Conservation (phyloP, 2,113 vertebrate species). For the Todiramphus saurophagus region DNA sequence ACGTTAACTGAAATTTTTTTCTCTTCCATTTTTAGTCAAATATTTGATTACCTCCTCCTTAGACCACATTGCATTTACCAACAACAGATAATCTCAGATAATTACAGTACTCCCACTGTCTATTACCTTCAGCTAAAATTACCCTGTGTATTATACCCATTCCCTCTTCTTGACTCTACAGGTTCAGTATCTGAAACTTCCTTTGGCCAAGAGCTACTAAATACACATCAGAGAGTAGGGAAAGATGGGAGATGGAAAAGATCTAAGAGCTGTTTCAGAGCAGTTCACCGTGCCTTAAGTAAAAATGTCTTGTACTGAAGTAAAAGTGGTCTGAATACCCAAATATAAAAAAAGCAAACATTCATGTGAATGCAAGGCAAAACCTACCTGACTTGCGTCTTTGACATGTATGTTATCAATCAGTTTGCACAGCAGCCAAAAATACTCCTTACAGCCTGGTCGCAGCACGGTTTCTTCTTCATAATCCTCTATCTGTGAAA, state of each 20-base stretch:
- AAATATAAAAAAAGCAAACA: neutral
- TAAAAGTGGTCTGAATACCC: neutral
- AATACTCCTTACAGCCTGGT: constrained; percentile 97
- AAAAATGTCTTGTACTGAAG: neutral
- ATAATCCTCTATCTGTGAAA: constrained; percentile 91
- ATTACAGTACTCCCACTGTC: neutral
- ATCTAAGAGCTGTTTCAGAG: neutral
- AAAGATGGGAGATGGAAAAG: neutral
- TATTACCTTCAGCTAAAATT: neutral
- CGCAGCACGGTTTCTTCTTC: constrained; percentile 92
- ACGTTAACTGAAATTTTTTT: neutral
- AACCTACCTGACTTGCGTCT: constrained; percentile 94
- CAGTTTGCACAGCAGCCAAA: constrained; percentile 98
- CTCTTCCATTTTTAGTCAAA: neutral
- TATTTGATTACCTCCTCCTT: neutral
- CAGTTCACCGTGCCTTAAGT: neutral
- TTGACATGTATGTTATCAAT: constrained; percentile 99
- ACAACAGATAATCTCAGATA: neutral
- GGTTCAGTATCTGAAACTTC: neutral
- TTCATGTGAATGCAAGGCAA: neutral
- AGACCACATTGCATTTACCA: neutral
- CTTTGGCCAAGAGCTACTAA: neutral
- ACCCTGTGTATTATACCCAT: neutral
- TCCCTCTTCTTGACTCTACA: neutral
- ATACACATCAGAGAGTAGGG: neutral